phyloP scores from a whole-genome alignment of 1,140 invertebrate species.

The Zaprionus ghesquierei region DNA sequence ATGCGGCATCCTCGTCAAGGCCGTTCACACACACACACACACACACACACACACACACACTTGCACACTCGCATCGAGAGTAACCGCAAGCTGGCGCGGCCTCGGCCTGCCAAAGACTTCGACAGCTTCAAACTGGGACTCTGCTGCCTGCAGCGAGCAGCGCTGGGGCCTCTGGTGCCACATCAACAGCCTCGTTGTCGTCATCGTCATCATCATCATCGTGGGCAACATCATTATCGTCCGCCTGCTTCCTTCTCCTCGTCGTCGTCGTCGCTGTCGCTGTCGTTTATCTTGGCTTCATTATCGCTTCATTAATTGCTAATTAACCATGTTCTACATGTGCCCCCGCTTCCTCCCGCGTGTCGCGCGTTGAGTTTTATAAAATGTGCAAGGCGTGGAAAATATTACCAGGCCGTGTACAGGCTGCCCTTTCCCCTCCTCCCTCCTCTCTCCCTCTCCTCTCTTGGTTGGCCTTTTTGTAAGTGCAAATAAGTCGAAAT shows the following conservation, averaged over 20 bases:
- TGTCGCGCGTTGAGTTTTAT: conserved; percentile 41
- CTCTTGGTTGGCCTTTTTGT: conserved; percentile 70
- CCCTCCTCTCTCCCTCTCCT: background rate
- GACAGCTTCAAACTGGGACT: conserved; percentile 20
- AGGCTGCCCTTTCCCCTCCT: background rate
- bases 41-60: background rate
- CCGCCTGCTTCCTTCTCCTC: conserved; percentile 15
- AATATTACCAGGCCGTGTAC: conserved; percentile 50
- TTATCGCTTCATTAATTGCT: conserved; percentile 81
- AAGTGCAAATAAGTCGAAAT: conserved; percentile 81
- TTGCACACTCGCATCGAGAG: background rate
- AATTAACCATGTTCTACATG: conserved; percentile 81
- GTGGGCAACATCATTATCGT: conserved; percentile 9
- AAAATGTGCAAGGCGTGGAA: conserved; percentile 77
- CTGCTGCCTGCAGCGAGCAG: background rate
- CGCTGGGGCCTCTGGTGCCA: conserved; percentile 11
- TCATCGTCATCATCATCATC: conserved; percentile 20
- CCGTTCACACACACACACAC: conserved; percentile 18
- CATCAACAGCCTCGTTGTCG: conserved; percentile 31
- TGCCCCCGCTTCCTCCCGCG: conserved; percentile 2
- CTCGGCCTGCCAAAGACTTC: conserved; percentile 47
- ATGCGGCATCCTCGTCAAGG: conserved; percentile 49
- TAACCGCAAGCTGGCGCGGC: conserved; percentile 24
- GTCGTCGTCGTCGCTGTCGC: conserved; percentile 23
- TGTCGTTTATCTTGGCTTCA: conserved; percentile 77